Evolutionary conservation across 2,113 vertebrate genomes (phyloP), one percentile per base, ranked within the genome.

Genomic region (Tor tambroides): DNA sequence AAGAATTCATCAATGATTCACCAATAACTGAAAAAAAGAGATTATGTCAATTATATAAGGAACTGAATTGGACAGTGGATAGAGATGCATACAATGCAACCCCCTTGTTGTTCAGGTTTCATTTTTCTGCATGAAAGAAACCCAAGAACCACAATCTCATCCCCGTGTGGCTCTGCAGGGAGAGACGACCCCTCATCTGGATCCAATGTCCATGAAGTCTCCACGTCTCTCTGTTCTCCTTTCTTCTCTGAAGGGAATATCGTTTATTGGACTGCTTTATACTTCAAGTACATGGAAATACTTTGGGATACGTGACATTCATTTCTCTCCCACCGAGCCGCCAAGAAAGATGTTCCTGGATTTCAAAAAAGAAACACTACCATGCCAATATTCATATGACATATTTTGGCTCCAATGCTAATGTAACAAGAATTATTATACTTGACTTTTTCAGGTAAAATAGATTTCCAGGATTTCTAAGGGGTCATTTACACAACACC

Each of bases 231-330:
- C 54, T 80, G 32, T 67, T 84, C 65, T 38, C 83, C 75, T 87
- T 76, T 82, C 54, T 51, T 65, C 80, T 81, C 85, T 30, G 65
- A 23, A 61, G 49, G 71, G 79, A 76, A 83, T 65, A 88, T 74
- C 28, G 75, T 87, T 86, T 26, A 65, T 79, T 81, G 84, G 19
- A 69, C 54, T 23, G 63, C 35, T 87, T 63, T 80, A 32, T 56
- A 28, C 46, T 81, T 72, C 61, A 63, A 67, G 76, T 92, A 84
- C 88, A 87, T 80, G 69, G 77, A 77, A 77, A 85, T 75, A 80
- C 86, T 88, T 90, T 91, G 86, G 85, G 88, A 90, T 87, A 90
- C 83, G 82, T 86, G 69, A 89, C 90, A 86, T 91, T 87, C 26
- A 83, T 87, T 87, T 84, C 8, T 77, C 65, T 84, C 82, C 65